Base-by-base conservation (phyloP, 2,113 vertebrate species). In the Turdus rufiventris region DNA sequence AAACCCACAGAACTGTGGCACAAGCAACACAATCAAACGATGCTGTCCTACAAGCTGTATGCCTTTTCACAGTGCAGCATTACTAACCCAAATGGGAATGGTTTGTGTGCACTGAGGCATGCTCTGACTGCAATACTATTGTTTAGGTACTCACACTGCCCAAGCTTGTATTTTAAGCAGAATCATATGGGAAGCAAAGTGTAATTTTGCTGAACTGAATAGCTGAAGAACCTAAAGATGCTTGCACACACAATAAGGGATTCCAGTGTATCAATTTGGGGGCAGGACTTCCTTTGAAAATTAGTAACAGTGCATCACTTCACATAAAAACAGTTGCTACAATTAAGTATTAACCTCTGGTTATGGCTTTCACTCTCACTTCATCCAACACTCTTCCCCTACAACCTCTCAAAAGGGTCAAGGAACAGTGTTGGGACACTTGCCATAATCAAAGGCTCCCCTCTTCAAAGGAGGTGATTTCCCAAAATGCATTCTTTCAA, bases 391-490 rank as follows among this genome's bases (percentile, higher is more conserved):
- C 23, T 31, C 45, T 36, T 24, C 7, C 21, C 31, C 29, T 33
- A 21, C 9, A 43, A 15, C 18, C 4, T 60, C 13, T 42, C 3
- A 13, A 45, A 48, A 53, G 0, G 3, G 7, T 6, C 4, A 19
- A 47, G 12, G 2, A 43, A 14, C 0, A 11, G 13, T 0, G 2
- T 0, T 31, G 18, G 18, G 18, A 70, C 61, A 4, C 9, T 1
- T 8, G 42, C 67, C 0, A 0, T 3, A 78, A 12, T 8, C 8
- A 11, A 40, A 63, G 8, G 14, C 26, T 36, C 15, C 18, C 47
- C 29, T 83, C 9, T 2, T 13, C 43, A 51, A 31, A 54, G 7
- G 33, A n/a, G 7, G 9, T 0, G 1, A 14, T 13, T 51, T 58
- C 56, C 51, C 51, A 33, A 43, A 76, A 56, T 0, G 2, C 9